Evolutionary conservation across 2,113 vertebrate genomes (phyloP).

Genomic region (Tachuris rubrigastra): DNA sequence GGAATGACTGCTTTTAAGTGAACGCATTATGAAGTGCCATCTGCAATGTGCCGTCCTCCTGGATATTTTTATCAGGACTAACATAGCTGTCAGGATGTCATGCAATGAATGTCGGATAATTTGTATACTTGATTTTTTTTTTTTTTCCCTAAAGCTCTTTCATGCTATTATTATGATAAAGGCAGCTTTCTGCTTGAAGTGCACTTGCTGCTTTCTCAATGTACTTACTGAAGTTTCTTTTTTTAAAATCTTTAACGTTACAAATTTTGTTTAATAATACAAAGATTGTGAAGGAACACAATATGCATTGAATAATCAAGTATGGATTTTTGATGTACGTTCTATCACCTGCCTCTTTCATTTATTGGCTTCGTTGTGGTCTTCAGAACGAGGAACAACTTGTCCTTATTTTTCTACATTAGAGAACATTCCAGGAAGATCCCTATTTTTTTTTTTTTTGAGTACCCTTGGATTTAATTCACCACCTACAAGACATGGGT

Average conservation of each 20-base stretch:
- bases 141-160: conserved; percentile 4
- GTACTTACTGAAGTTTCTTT: background rate
- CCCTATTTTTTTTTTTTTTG: background rate
- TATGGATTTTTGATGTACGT: background rate
- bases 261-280: background rate
- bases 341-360: background rate
- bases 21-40: conserved; percentile 54
- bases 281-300: background rate
- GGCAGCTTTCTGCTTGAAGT: conserved; percentile 23
- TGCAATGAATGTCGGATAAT: conserved; percentile 56
- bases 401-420: background rate
- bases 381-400: background rate
- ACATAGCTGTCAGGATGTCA: conserved; percentile 67
- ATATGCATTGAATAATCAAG: background rate
- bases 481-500: background rate
- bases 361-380: background rate
- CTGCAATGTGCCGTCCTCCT: conserved; percentile 56
- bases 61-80: conserved; percentile 69
- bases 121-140: conserved; percentile 46
- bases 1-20: conserved; percentile 50
- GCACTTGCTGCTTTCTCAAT: conserved; percentile 13
- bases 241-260: conserved; percentile 12
- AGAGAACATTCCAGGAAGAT: background rate
- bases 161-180: conserved; percentile 43
- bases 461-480: background rate